Base-by-base conservation (phyloP, 2,888 invertebrate genomes). In the Deilephila elpenor region DNA sequence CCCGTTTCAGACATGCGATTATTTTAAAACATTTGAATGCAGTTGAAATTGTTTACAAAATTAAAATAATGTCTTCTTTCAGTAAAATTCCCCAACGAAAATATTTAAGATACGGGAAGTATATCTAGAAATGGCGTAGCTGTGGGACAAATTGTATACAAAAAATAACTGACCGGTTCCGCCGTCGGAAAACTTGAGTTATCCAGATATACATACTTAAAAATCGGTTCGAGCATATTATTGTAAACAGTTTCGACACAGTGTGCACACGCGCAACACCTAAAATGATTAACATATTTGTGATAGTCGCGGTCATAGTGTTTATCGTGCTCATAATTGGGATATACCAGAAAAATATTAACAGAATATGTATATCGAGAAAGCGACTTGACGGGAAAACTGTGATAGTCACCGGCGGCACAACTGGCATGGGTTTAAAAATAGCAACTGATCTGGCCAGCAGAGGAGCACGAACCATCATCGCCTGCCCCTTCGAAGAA, bases 401-500 rank as follows among this genome's bases (percentile, higher is more conserved):
- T 2, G 75, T 79, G 1, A 70, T 94, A 5, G 91, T 94, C 59
- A 93, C 93, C 0, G 93, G 94, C 0, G 94, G 94, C 0, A 93
- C 94, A 0, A 80, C 86, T 0, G 93, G 94, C 0, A 93, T 94
- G 87, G 94, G 94, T 0, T 75, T 94, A 11, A 87, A 92, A 72
- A 91, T 93, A 32, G 92, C 93, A 0, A 84, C 80, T 0, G 93
- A 94, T 61, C 89, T 94, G 29, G 93, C 93, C 0, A 87, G 88
- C 44, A 82, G 94, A 79, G 93, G 92, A 0, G 94, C 93, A 0
- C 86, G 86, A 59, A 93, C 93, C 8, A 91, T 93, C 53, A 85
- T 94, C 17, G 93, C 93, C 0, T 93, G 94, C 67, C 93, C 94
- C 2, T 93, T 87, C 73, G 81, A 88, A 70, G 86, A 89, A 2